These are phyloP conservation scores for Neomicropteryx cornuta DNA, from an alignment of 1,140 invertebrate species.

Conservation along the genomic window DNA sequence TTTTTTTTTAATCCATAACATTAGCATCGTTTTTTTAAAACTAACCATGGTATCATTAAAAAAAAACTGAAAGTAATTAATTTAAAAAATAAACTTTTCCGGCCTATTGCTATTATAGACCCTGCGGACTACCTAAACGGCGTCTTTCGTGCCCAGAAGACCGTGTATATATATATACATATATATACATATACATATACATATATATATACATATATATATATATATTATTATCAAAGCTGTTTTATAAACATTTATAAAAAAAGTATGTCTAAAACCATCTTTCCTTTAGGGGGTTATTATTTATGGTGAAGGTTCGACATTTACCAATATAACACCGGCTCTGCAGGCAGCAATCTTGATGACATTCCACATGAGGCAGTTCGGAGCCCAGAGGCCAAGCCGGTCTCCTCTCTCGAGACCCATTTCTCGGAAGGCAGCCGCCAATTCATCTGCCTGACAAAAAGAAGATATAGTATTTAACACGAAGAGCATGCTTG, in stretches of 20 bases:
- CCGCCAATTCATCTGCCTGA: conserved; percentile 68
- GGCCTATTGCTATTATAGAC: too few relatives aligned
- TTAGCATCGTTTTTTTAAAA: too few relatives aligned
- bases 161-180: too few relatives aligned
- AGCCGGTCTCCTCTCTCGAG: conserved; percentile 71
- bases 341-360: conserved; percentile 68
- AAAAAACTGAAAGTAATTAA: too few relatives aligned
- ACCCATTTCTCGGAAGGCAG: conserved; percentile 66
- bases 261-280: not conserved
- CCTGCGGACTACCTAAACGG: too few relatives aligned
- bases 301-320: not conserved
- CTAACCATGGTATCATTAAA: too few relatives aligned
- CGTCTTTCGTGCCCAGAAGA: too few relatives aligned
- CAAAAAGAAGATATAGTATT: conserved; percentile 11
- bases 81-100: too few relatives aligned
- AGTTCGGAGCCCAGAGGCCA: conserved; percentile 84
- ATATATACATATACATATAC: too few relatives aligned
- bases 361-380: conserved; percentile 68
- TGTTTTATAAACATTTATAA: not conserved
- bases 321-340: conserved; percentile 67
- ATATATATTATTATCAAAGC: not conserved
- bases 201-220: not conserved
- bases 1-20: too few relatives aligned
- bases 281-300: not conserved
- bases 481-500: not conserved